Evolutionary conservation across 2,888 invertebrate genomes (phyloP).

Genomic region (Hemistola chrysoprasaria): DNA sequence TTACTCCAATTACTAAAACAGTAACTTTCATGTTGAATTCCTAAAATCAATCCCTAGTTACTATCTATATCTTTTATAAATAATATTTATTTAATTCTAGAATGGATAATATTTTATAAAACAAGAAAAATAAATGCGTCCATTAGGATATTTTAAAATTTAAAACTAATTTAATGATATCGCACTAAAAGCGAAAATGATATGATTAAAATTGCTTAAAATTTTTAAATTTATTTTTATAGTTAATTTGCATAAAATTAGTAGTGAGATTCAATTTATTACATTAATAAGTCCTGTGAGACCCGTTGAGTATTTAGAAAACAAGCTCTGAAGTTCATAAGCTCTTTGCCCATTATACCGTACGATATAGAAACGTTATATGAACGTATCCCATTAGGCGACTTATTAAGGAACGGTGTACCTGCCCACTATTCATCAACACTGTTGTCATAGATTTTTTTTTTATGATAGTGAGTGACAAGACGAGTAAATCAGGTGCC

Average conservation of each 20-base stretch:
- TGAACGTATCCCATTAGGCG: no score
- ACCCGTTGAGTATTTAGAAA: slow-evolving; percentile 3
- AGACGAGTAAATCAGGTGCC: no score
- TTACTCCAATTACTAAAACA: slow-evolving; percentile 8
- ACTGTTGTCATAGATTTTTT: no score
- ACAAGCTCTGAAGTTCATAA: slow-evolving; percentile 13
- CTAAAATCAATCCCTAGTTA: slow-evolving; percentile 17
- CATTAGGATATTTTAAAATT: no score
- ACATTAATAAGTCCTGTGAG: slow-evolving; percentile 6
- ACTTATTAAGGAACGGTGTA: no score
- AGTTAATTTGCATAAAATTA: slow-evolving; percentile 2
- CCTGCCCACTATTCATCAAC: no score
- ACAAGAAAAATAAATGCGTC: slow-evolving; percentile 28
- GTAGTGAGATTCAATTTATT: slow-evolving; percentile 10
- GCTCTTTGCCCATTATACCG: slow-evolving; percentile 8
- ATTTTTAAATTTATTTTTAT: slow-evolving; percentile 7
- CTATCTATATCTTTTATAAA: slow-evolving; percentile 9
- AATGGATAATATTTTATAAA: slow-evolving; percentile 4
- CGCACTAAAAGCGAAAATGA: slow-evolving; percentile 27
- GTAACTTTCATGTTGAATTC: slow-evolving; percentile 10
- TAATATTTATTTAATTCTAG: neutral
- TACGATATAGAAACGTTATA: no score
- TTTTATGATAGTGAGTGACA: no score
- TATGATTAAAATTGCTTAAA: slow-evolving; percentile 28
- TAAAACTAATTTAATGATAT: slow-evolving; percentile 18